Percentiles rank a stretch among this genome's conserved stretches.
phyloP scores from a whole-genome alignment of 2,888 invertebrate species.

The Chrysolina oricalcia region DNA sequence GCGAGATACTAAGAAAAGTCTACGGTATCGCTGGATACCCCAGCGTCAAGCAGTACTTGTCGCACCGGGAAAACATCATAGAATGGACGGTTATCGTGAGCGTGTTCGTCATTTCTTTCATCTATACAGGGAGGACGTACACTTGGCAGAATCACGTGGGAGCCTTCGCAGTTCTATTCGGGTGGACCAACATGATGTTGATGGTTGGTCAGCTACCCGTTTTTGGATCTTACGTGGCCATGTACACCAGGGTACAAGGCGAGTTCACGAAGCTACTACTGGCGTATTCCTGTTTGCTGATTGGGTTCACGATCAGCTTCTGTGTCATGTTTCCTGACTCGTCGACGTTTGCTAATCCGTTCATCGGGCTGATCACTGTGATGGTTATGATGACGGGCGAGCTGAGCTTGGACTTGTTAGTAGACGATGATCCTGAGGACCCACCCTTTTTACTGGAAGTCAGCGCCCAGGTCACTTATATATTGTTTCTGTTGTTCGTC shows the following conservation, averaged over 20 bases:
- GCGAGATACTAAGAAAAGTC: constrained; percentile 86
- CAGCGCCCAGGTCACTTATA: constrained; percentile 88
- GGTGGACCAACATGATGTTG: constrained; percentile 93
- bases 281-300: constrained; percentile 88
- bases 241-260: constrained; percentile 91
- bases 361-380: constrained; percentile 88
- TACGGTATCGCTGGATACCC: constrained; percentile 88
- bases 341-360: constrained; percentile 87
- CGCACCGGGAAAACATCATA: constrained; percentile 88
- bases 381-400: constrained; percentile 94
- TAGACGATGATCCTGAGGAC: constrained; percentile 84
- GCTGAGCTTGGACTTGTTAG: constrained; percentile 83
- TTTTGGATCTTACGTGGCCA: constrained; percentile 92
- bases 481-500: constrained; percentile 86
- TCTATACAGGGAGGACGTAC: constrained; percentile 84
- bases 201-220: constrained; percentile 92
- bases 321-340: constrained; percentile 91
- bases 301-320: constrained; percentile 91
- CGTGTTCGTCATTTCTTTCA: constrained; percentile 88
- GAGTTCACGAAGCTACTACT: constrained; percentile 90
- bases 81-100: constrained; percentile 91
- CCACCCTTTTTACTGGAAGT: constrained; percentile 85
- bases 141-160: constrained; percentile 92
- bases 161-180: constrained; percentile 88
- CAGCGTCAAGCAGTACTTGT: constrained; percentile 86